These are phyloP conservation scores for Agonopterix heracliana DNA, from an alignment of 2,888 invertebrate genomes.

Conservation along the genomic window DNA sequence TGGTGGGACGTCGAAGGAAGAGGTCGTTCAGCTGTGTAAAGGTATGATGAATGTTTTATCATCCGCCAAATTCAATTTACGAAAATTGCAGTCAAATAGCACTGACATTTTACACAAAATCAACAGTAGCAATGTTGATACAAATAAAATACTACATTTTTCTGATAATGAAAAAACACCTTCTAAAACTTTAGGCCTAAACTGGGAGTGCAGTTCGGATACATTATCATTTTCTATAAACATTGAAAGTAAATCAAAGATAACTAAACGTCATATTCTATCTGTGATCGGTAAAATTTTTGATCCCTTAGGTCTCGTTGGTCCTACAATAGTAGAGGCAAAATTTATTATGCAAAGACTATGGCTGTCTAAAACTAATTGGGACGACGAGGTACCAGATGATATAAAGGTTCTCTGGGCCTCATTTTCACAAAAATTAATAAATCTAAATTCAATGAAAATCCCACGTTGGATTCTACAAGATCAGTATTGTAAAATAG, in stretches of 20 bases:
- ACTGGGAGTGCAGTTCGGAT: too few species aligned
- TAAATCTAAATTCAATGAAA: neutral
- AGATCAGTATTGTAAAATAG: neutral
- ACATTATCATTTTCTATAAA: too few species aligned
- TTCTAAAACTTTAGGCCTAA: too few species aligned
- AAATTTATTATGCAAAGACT: constrained; percentile 19
- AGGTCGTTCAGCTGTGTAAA: constrained; percentile 10
- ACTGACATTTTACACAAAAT: constrained; percentile 11
- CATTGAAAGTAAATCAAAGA: too few species aligned
- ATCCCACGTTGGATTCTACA: neutral
- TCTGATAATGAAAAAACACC: too few species aligned
- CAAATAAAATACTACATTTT: constrained; percentile 22
- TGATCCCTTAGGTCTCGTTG: constrained; percentile 22
- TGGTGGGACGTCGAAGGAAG: constrained; percentile 9
- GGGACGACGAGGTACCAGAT: neutral
- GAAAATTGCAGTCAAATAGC: constrained; percentile 22
- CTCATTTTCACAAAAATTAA: neutral
- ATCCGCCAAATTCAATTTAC: constrained; percentile 16
- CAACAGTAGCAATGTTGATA: constrained; percentile 1
- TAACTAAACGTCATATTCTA: constrained; percentile 20
- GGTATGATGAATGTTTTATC: constrained; percentile 13
- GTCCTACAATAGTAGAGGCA: constrained; percentile 17
- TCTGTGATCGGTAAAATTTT: constrained; percentile 11
- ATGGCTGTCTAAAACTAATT: constrained; percentile 8
- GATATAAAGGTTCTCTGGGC: neutral